phyloP scores from a whole-genome alignment of 2,797 vertebrate genomes.

The Intellagama lesueurii region DNA sequence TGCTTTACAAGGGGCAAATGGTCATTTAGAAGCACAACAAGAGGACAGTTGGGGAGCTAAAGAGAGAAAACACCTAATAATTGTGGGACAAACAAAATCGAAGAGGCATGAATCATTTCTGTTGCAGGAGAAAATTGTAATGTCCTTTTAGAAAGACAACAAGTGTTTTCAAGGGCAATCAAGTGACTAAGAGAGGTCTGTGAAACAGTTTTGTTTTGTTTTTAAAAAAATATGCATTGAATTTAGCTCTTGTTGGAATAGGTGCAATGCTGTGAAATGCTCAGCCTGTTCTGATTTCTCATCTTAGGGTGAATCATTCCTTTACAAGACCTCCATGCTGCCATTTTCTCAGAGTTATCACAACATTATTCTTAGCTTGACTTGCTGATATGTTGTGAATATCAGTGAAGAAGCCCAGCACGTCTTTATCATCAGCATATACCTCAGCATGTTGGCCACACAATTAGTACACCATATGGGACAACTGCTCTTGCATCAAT shows the following conservation, averaged over 20 bases:
- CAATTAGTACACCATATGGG: too few relatives aligned
- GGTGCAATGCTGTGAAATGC: background rate
- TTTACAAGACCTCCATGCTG: background rate
- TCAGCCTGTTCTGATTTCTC: conserved; percentile 22
- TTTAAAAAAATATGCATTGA: background rate
- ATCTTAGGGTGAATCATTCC: background rate
- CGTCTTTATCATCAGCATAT: background rate
- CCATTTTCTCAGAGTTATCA: conserved; percentile 27
- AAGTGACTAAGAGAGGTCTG: conserved; percentile 5
- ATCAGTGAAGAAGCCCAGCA: background rate
- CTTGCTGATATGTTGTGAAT: background rate
- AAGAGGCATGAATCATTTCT: background rate
- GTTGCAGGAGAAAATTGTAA: background rate
- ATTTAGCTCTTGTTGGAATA: conserved; percentile 29
- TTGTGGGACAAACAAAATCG: background rate
- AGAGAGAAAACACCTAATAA: background rate
- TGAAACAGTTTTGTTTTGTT: background rate
- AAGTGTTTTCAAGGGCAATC: conserved; percentile 26
- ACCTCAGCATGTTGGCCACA: background rate
- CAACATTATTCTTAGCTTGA: background rate
- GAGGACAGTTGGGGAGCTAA: background rate
- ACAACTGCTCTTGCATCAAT: background rate
- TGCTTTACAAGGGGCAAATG: background rate
- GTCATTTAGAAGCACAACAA: background rate
- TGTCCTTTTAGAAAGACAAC: background rate